These are phyloP conservation scores for Capitella teleta DNA, from an alignment of 1,140 invertebrate species.

Conservation along the genomic window DNA sequence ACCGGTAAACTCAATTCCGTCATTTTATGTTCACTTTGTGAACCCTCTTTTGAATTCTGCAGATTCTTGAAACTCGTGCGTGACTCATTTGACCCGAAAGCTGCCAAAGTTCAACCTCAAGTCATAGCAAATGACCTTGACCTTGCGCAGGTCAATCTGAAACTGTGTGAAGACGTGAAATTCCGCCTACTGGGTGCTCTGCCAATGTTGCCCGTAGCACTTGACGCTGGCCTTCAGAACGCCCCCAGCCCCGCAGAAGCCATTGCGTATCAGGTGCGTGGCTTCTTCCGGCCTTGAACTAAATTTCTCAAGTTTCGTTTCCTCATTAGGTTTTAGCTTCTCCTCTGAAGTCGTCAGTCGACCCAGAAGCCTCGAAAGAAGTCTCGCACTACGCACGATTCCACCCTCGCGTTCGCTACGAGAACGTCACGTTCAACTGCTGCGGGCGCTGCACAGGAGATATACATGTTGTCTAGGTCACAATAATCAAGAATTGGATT, in stretches of 20 bases:
- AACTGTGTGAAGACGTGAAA: not conserved
- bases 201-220: not conserved
- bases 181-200: not conserved
- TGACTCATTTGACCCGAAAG: conserved; percentile 1
- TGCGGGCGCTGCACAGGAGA: conserved; percentile 1
- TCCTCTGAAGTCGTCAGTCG: too few species aligned
- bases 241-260: not conserved
- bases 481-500: too few species aligned
- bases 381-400: too few species aligned
- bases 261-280: conserved; percentile 2
- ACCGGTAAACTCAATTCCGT: not conserved
- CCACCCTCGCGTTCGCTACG: not conserved
- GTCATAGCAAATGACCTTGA: not conserved
- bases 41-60: not conserved
- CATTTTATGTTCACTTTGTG: not conserved
- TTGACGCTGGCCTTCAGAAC: conserved; percentile 2
- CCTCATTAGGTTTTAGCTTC: too few species aligned
- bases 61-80: conserved; percentile 1
- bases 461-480: conserved; percentile 1
- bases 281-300: too few species aligned
- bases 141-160: not conserved
- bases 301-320: too few species aligned
- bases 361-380: too few species aligned
- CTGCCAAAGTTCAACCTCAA: not conserved
- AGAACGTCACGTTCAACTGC: not conserved